Percentiles rank a stretch among this genome's conserved stretches.
Evolutionary conservation across 2,888 invertebrate genomes (phyloP).

Genomic region (Xylocampa areola): DNA sequence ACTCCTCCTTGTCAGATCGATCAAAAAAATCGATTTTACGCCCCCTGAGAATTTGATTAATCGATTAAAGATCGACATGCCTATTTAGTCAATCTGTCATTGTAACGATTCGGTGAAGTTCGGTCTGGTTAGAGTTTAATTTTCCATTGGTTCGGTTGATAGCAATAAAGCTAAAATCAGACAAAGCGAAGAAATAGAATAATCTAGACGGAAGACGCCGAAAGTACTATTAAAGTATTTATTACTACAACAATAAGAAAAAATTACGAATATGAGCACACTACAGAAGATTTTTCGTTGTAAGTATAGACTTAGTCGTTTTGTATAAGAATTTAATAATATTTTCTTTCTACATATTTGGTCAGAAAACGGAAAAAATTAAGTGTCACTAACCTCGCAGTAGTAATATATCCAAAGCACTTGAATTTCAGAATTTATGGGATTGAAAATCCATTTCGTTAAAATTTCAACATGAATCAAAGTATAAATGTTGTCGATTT

Average conservation of each 20-base stretch:
- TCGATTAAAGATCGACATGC: no score
- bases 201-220: neutral
- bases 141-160: no score
- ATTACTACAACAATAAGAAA: constrained; percentile 20
- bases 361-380: constrained; percentile 9
- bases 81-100: no score
- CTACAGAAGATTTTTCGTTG: constrained; percentile 75
- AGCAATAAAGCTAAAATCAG: constrained; percentile 3
- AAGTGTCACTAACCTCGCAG: constrained; percentile 51
- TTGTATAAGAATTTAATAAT: constrained; percentile 9
- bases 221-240: constrained; percentile 14
- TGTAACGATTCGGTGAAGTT: no score
- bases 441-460: constrained; percentile 62
- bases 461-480: constrained; percentile 73
- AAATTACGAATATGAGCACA: constrained; percentile 71
- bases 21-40: no score
- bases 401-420: constrained; percentile 56
- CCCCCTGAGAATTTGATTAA: no score
- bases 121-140: no score
- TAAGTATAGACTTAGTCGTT: constrained; percentile 69
- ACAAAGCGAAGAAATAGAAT: constrained; percentile 3
- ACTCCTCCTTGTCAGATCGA: no score
- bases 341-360: constrained; percentile 11
- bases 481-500: constrained; percentile 74
- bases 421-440: constrained; percentile 83